Base-by-base conservation (phyloP, 2,113 vertebrate species). In the Anser cygnoides region DNA sequence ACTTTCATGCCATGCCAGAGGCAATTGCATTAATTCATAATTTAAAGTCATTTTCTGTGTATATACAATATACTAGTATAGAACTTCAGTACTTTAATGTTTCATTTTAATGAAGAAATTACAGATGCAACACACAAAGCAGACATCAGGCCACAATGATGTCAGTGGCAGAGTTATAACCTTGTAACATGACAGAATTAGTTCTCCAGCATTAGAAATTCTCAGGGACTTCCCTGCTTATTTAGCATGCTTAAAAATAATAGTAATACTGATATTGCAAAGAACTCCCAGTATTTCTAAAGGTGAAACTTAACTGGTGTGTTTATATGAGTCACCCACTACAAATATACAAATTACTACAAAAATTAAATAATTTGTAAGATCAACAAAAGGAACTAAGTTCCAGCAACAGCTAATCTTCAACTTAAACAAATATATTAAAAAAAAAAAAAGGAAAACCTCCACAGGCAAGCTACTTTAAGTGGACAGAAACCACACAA, bases 91-190 rank as follows among this genome's bases (percentile, higher is more conserved):
- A 55, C 5, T 54, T 78, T 39, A 54, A 68, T 8, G 18, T 21
- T 41, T 57, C 41, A 6, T 44, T 92, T 68, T 41, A 89, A 83
- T 8, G 63, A 35, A 68, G 39, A 66, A 86, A 33, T 46, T 35
- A 39, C 11, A 44, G 2, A n/a, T 0, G 0, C 23, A 92, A 58
- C 5, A 58, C 26, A 49, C 16, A 70, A 5, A 39, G 35, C 0
- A 0, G 26, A 0, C 37, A 90, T 0, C 0, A 3, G 28, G 22
- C 29, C 35, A 63, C 20, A 61, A 18, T 1, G 33, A 89, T 35
- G 10, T 39, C 67, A 20, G 13, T 1, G 2, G 12, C 1, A 4
- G 33, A 39, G 4, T 3, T 77, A n/a, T 10, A 54, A 75, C 46
- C 9, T 67, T 67, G 2, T 8, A 77, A 66, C 0, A 5, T 9